phyloP scores from a whole-genome alignment of 2,888 invertebrate genomes.

The Dynastes maya region DNA sequence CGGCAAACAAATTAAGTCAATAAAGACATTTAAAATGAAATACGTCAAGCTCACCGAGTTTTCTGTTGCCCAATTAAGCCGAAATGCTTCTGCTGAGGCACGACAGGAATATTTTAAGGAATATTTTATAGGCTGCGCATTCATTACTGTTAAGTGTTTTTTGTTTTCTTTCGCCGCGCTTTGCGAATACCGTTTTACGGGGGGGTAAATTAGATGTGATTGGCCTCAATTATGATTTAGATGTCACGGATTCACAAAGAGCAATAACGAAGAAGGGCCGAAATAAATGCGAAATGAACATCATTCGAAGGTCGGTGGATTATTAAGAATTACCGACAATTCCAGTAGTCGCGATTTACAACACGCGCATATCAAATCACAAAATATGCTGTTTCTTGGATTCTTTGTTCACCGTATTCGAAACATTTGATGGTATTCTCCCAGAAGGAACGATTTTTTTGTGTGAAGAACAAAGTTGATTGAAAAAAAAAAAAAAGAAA shows the following conservation, averaged over 20 bases:
- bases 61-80: constrained; percentile 24
- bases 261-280: not conserved
- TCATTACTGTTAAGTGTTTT: constrained; percentile 17
- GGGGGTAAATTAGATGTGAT: not conserved
- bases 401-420: no score
- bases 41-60: constrained; percentile 24
- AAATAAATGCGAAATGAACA: no score
- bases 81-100: constrained; percentile 7
- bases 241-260: constrained; percentile 1
- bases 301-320: no score
- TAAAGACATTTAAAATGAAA: constrained; percentile 25
- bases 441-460: no score
- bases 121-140: constrained; percentile 8
- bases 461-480: no score
- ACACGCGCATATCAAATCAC: no score
- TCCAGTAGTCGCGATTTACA: no score
- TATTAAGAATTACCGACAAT: no score
- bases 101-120: constrained; percentile 29
- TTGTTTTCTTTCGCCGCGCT: constrained; percentile 7
- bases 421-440: no score
- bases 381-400: no score
- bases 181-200: not conserved
- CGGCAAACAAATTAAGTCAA: not conserved
- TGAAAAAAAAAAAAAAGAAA: no score
- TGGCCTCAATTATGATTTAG: not conserved